Base-by-base conservation (phyloP, 1,140 invertebrate genomes). In the Neuroterus valhalla region DNA sequence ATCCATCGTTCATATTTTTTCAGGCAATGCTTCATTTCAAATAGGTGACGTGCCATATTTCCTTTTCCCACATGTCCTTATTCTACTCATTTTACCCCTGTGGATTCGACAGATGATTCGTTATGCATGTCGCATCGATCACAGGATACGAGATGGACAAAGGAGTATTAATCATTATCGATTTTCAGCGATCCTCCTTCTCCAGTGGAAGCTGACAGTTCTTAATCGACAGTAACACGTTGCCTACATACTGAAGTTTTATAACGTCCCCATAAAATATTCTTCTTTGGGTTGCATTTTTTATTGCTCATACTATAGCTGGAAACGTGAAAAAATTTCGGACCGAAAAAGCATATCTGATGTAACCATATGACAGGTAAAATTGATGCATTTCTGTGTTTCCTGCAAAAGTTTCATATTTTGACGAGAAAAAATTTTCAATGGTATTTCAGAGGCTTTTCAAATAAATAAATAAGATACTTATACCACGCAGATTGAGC, bases 141-240 rank as follows among this genome's bases (percentile, higher is more conserved):
- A 62, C 52, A 26, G 21, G 21, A 62, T 48, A 26, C 12, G 21
- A 2, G 26, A 23, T 12, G 52, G 52, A 62, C 52, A 62, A 62
- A 62, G 23, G 15, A 8, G 52, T 4, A 62, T 62, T 62, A 62
- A 62, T 62, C 52, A 62, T 62, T 62, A 62, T 62, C 52, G 23
- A 62, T 62, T 62, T 62, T 26, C 21, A 62, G 26, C 52, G 52
- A 62, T 62, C 52, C 52, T 23, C 21, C 19, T 62, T 31, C 23
- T 62, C 19, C 50, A 48, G 17, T 19, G 12, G 17, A 21, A 19
- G 46, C 21, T 52, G 50, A 52, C 50, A 52, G 50, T 21, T 52
- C 23, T 21, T 23, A 52, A 23, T 52, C 46, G 3, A 48, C 46
- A 48, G 46, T 48, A 19, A 48, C 17, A 19, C 46, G 45, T 46